Evolutionary conservation across 2,888 invertebrate species (phyloP).

Genomic region (Agrilus mali): DNA sequence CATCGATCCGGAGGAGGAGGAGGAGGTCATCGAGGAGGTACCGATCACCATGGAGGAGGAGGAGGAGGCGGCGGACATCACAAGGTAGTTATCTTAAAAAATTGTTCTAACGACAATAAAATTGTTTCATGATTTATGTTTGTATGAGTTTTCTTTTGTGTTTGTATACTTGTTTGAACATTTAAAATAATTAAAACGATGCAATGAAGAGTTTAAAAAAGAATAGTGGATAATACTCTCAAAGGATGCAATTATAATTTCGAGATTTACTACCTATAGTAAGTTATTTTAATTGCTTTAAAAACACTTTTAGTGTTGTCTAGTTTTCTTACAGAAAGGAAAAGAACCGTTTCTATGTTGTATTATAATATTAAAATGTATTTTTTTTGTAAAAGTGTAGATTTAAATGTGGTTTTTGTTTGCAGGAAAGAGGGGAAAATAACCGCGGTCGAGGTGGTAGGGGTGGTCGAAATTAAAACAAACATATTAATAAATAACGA

Average conservation of each 20-base stretch:
- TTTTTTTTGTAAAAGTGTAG: background rate
- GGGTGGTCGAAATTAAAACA: conserved; percentile 25
- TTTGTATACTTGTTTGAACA: background rate
- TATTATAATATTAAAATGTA: background rate
- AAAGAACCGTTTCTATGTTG: too few relatives aligned
- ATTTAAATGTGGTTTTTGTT: conserved; percentile 14
- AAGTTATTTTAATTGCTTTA: too few relatives aligned
- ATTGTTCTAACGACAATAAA: background rate
- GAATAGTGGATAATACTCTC: too few relatives aligned
- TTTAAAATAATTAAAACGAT: too few relatives aligned
- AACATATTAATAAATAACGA: conserved; percentile 2
- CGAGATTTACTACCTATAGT: too few relatives aligned
- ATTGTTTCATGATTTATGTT: background rate
- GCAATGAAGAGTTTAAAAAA: too few relatives aligned
- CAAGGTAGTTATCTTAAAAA: conserved; percentile 4
- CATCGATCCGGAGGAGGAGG: conserved; percentile 21
- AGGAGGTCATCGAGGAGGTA: conserved; percentile 29
- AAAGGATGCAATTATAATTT: too few relatives aligned
- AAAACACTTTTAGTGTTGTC: too few relatives aligned
- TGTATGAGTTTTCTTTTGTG: background rate
- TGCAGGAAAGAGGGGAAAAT: conserved; percentile 29
- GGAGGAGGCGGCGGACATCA: conserved; percentile 3
- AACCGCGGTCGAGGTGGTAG: conserved; percentile 26
- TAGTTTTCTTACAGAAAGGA: too few relatives aligned
- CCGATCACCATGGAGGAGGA: conserved; percentile 1